Percentiles rank a stretch among this genome's conserved stretches.
Evolutionary conservation across 2,888 invertebrate genomes (phyloP).

Genomic region (Scaptomyza caliginosa): DNA sequence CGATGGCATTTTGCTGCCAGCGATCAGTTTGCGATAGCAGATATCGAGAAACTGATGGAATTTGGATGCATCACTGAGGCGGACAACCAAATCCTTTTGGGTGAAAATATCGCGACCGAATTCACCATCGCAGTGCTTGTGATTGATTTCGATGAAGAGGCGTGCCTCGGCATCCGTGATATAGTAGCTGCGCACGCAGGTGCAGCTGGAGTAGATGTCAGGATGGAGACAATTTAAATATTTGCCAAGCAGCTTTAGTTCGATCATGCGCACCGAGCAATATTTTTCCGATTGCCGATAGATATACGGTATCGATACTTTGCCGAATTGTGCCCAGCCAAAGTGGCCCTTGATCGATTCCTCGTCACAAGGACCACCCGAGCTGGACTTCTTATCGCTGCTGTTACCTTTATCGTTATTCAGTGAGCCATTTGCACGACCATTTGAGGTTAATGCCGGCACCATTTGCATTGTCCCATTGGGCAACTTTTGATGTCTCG

Average conservation of each 20-base stretch:
- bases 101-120: conserved; percentile 95
- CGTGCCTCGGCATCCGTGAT: conserved; percentile 95
- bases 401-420: conserved; percentile 64
- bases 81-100: conserved; percentile 94
- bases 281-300: conserved; percentile 93
- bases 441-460: conserved; percentile 57
- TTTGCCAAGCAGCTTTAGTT: conserved; percentile 94
- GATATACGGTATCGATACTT: conserved; percentile 94
- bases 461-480: conserved; percentile 75
- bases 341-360: conserved; percentile 92
- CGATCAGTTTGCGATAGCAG: conserved; percentile 92
- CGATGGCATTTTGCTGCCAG: conserved; percentile 87
- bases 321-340: conserved; percentile 95
- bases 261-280: conserved; percentile 97
- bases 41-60: conserved; percentile 96
- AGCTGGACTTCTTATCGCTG: conserved; percentile 36
- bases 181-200: conserved; percentile 95
- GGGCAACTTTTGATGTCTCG: conserved; percentile 83
- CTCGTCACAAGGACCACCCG: conserved; percentile 86
- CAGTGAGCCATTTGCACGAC: conserved; percentile 68
- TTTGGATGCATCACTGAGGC: conserved; percentile 93
- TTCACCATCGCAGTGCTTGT: conserved; percentile 94
- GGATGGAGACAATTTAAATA: conserved; percentile 94
- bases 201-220: conserved; percentile 95
- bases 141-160: conserved; percentile 95